Base-by-base conservation (phyloP, 2,797 vertebrate genomes). In the Danio jaintianensis region DNA sequence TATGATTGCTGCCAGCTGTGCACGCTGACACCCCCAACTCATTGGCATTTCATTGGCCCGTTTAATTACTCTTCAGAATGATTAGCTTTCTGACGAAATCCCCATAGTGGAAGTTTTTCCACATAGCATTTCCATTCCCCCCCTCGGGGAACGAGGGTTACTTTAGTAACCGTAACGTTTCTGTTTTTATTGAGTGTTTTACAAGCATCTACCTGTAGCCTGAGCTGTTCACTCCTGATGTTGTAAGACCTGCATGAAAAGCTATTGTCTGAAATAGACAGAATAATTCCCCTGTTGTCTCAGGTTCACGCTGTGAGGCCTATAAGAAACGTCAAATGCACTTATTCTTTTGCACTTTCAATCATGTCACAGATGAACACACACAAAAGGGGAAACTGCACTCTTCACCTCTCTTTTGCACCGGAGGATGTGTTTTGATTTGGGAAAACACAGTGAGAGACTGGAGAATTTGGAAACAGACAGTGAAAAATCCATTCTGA, bases 401-500 rank as follows among this genome's bases (percentile, higher is more conserved):
- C 38, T 11, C 7, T 4, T 55, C 50, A 55, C n/a, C 38, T 71
- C 50, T 20, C 50, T 71, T 42, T 55, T 55, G 7, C 11, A 42
- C 6, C 4, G 3, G 16, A 42, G 9, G 59, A 40, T 6, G 7
- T 22, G 16, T 62, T 40, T 61, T 61, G 29, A 40, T 0, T 75
- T 6, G 18, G 11, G 45, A 62, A 18, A 61, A 58, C 18, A 47
- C 38, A 5, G 52, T 7, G 42, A 56, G 4, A 74, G 4, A 74
- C 6, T 16, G 5, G 0, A 18, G 4, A 70, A 53, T 53, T 40
- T 40, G 38, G 68, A 20, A 70, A 40, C 29, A 53, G 40, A 20
- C n/a, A 55, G 36, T n/a, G 13, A 70, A 70, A 70, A 70, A 68
- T 42, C 68, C 50, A 42, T 18, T 55, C 16, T 8, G 29, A 71